Conservation (phyloP, 2,888 invertebrate species). For the Philereme transversata region DNA sequence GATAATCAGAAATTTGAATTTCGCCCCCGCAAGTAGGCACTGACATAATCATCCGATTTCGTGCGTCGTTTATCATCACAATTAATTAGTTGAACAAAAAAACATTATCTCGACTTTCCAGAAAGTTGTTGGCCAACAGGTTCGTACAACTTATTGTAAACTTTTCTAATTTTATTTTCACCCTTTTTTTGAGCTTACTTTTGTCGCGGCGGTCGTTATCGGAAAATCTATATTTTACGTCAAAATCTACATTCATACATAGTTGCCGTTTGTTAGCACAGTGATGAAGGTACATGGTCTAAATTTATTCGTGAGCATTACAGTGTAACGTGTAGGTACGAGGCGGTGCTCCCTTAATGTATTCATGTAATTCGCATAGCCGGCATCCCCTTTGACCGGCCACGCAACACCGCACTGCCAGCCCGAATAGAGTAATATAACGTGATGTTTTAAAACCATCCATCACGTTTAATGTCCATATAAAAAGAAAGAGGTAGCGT, state of each 20-base stretch:
- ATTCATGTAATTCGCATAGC: conserved; percentile 84
- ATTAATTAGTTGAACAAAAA: conserved; percentile 74
- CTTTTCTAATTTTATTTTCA: conserved; percentile 46
- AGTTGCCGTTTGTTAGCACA: conserved; percentile 65
- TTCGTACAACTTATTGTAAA: conserved; percentile 49
- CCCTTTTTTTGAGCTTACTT: conserved; percentile 41
- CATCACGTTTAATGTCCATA: conserved; percentile 82
- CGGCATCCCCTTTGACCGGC: conserved; percentile 83
- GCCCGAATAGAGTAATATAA: conserved; percentile 81
- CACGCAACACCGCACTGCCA: conserved; percentile 80
- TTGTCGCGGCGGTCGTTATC: conserved; percentile 48
- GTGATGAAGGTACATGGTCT: conserved; percentile 77
- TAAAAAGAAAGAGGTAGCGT: conserved; percentile 74
- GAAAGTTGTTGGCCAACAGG: conserved; percentile 58
- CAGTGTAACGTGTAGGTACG: conserved; percentile 79
- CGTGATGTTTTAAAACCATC: conserved; percentile 83
- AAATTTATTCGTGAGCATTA: conserved; percentile 83
- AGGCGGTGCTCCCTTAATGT: conserved; percentile 80
- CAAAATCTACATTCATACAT: conserved; percentile 73
- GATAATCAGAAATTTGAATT: conserved; percentile 83
- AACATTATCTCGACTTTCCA: conserved; percentile 61
- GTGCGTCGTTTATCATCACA: conserved; percentile 75
- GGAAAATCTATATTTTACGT: conserved; percentile 59
- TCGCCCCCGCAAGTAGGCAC: conserved; percentile 66
- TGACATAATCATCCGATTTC: conserved; percentile 78